phyloP scores from a whole-genome alignment of 2,113 vertebrate species.

The Chlorodrepanis virens region DNA sequence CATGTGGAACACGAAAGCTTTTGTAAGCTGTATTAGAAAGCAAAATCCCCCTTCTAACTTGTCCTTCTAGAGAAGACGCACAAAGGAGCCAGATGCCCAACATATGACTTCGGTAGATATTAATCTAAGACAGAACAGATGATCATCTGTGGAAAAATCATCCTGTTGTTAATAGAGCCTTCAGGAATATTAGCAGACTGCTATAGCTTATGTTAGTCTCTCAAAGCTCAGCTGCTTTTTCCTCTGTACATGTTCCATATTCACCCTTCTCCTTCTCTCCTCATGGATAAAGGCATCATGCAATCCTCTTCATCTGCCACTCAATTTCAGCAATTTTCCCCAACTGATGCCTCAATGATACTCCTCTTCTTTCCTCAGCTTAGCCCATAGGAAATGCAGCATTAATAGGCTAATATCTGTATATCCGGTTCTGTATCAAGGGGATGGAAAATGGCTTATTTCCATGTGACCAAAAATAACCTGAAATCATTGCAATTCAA shows the following conservation, averaged over 20 bases:
- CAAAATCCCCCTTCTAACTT: not conserved
- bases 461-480: conserved; percentile 4
- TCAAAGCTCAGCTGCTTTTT: not conserved
- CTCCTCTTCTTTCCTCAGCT: not conserved
- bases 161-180: not conserved
- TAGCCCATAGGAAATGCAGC: not conserved
- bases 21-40: not conserved
- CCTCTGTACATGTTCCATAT: not conserved
- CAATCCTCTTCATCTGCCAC: conserved; percentile 3
- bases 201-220: not conserved
- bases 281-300: not conserved
- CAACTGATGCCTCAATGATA: not conserved
- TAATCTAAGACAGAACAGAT: not conserved
- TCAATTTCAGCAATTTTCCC: conserved; percentile 3
- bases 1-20: not conserved
- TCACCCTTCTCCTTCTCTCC: not conserved
- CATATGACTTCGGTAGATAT: not conserved
- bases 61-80: not conserved
- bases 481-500: not conserved
- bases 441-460: not conserved
- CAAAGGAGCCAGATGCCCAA: conserved; percentile 11
- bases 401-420: not conserved
- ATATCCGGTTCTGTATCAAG: not conserved
- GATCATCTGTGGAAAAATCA: conserved; percentile 21
- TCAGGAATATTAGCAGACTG: conserved; percentile 29